Percentiles rank a stretch among this genome's conserved stretches.
Evolutionary conservation across 2,797 vertebrate genomes (phyloP).

Genomic region (Thunnus albacares): DNA sequence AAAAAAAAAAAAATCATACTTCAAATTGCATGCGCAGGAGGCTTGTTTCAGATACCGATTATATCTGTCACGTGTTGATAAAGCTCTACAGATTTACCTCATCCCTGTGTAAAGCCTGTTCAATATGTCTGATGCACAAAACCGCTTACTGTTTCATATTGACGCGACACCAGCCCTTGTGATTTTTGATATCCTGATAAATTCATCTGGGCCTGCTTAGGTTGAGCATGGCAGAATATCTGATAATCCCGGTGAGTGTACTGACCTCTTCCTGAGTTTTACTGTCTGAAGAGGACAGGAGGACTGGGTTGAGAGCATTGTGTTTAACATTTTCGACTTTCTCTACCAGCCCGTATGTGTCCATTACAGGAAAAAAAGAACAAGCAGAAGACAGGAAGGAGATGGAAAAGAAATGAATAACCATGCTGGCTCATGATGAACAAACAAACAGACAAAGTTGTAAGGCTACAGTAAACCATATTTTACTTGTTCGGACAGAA

Average conservation of each 20-base stretch:
- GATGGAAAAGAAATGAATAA: constrained; percentile 13
- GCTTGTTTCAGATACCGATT: constrained; percentile 55
- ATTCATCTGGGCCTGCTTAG: constrained; percentile 55
- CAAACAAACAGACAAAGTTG: not conserved
- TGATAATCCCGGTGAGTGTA: constrained; percentile 51
- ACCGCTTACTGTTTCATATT: constrained; percentile 68
- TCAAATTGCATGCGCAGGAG: constrained; percentile 36
- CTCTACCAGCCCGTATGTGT: not conserved
- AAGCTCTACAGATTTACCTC: constrained; percentile 68
- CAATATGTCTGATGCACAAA: constrained; percentile 67
- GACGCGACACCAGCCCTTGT: constrained; percentile 34
- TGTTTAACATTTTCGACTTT: constrained; percentile 28
- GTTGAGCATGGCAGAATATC: constrained; percentile 40
- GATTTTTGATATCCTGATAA: constrained; percentile 64
- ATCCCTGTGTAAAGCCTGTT: constrained; percentile 67
- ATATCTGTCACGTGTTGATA: constrained; percentile 66
- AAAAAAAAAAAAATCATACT: constrained; percentile 15
- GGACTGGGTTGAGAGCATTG: not conserved
- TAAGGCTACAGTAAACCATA: not conserved
- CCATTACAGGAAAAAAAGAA: constrained; percentile 11
- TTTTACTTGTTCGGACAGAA: not conserved
- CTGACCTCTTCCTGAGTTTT: constrained; percentile 52
- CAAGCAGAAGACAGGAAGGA: not conserved
- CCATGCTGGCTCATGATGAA: not conserved
- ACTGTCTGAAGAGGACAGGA: constrained; percentile 20